Evolutionary conservation across 2,113 vertebrate genomes (phyloP).

Genomic region (Siphamia tubifer): DNA sequence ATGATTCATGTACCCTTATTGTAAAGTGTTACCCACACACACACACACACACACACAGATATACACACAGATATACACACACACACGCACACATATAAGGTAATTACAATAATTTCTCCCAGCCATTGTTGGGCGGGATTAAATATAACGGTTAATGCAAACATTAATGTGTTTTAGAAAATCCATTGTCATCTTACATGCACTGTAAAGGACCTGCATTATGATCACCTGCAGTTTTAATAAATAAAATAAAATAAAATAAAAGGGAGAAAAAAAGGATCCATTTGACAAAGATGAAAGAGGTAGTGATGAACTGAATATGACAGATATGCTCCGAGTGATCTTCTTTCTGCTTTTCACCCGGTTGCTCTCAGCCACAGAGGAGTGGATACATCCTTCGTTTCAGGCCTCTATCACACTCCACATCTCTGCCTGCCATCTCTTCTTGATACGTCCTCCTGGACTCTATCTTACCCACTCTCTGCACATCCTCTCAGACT

Average conservation of each 20-base stretch:
- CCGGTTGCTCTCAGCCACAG: conserved; percentile 27
- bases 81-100: too few relatives aligned
- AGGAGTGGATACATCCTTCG: conserved; percentile 34
- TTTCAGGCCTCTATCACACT: conserved; percentile 42
- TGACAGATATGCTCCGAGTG: conserved; percentile 8
- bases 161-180: background rate
- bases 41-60: too few relatives aligned
- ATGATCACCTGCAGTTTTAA: background rate
- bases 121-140: too few relatives aligned
- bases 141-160: background rate
- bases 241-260: too few relatives aligned
- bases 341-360: conserved; percentile 1
- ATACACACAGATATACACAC: too few relatives aligned
- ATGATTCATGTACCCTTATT: too few relatives aligned
- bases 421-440: conserved; percentile 37
- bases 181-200: conserved; percentile 23
- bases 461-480: conserved; percentile 58
- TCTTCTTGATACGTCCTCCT: conserved; percentile 62
- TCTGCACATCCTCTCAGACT: conserved; percentile 42
- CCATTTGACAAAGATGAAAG: conserved; percentile 36
- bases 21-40: too few relatives aligned
- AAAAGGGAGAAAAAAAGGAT: too few relatives aligned
- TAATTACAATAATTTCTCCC: too few relatives aligned
- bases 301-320: conserved; percentile 12
- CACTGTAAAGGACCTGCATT: background rate